Percentiles rank a stretch among this genome's conserved stretches.
These are phyloP conservation scores for Drosophila leonis DNA, from an alignment of 2,888 invertebrate species.

Conservation along the genomic window DNA sequence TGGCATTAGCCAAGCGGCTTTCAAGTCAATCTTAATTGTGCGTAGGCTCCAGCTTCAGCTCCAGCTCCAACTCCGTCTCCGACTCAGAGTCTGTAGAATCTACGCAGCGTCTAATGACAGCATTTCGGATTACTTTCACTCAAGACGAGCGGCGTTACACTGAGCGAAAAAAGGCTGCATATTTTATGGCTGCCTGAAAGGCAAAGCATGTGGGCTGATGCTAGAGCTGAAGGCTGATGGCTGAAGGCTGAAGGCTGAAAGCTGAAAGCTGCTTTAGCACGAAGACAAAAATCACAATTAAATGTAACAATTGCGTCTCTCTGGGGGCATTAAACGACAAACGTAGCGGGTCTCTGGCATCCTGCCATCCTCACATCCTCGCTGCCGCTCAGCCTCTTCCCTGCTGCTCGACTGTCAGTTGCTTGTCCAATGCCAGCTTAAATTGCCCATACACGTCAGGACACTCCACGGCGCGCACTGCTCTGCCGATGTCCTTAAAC, in stretches of 20 bases:
- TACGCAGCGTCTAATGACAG: constrained; percentile 49
- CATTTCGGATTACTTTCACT: constrained; percentile 78
- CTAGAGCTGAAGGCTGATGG: constrained; percentile 17
- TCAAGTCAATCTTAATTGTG: constrained; percentile 77
- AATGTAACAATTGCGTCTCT: constrained; percentile 81
- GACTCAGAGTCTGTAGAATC: constrained; percentile 6
- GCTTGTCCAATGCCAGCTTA: constrained; percentile 80
- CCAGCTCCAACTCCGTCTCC: background rate
- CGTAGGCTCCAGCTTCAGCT: constrained; percentile 18
- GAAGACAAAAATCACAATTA: constrained; percentile 79
- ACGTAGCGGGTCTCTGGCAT: constrained; percentile 34
- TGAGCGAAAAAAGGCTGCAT: constrained; percentile 61
- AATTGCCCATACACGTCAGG: constrained; percentile 80
- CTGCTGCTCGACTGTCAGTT: constrained; percentile 61
- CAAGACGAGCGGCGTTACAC: constrained; percentile 38
- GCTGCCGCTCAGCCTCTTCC: background rate
- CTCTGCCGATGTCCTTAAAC: constrained; percentile 46
- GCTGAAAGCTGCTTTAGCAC: constrained; percentile 47
- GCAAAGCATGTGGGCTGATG: constrained; percentile 15
- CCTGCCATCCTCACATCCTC: constrained; percentile 6
- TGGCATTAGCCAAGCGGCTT: constrained; percentile 66
- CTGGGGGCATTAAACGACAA: constrained; percentile 73
- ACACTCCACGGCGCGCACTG: constrained; percentile 46
- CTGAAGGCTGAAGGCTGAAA: constrained; percentile 18
- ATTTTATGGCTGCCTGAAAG: constrained; percentile 48